phyloP scores from a whole-genome alignment of 1,140 invertebrate species.

The Zaprionus lachaisei region DNA sequence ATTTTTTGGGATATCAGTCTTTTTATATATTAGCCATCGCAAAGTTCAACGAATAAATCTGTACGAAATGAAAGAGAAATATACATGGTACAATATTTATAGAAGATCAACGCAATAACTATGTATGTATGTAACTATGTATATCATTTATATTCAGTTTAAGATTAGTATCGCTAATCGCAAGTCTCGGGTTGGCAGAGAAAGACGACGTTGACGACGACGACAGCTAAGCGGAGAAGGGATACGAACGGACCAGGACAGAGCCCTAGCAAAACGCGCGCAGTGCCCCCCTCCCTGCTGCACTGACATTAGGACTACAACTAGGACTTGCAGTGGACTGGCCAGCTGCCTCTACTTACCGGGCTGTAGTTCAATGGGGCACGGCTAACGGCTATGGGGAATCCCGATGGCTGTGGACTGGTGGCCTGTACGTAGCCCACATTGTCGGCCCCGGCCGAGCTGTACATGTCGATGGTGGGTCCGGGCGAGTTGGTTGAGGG shows the following conservation, averaged over 20 bases:
- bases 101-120: slow-evolving; percentile 73
- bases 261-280: background rate
- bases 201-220: background rate
- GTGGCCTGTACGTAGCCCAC: slow-evolving; percentile 96
- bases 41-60: slow-evolving; percentile 85
- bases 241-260: background rate
- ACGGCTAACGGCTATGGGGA: slow-evolving; percentile 95
- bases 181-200: background rate
- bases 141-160: slow-evolving; percentile 7
- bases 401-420: slow-evolving; percentile 95
- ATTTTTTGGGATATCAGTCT: slow-evolving; percentile 80
- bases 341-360: slow-evolving; percentile 87
- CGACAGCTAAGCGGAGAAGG: background rate
- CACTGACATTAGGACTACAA: background rate
- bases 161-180: slow-evolving; percentile 4
- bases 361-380: slow-evolving; percentile 95
- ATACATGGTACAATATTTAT: slow-evolving; percentile 77
- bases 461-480: slow-evolving; percentile 95
- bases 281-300: background rate
- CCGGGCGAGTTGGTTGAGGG: slow-evolving; percentile 94
- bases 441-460: slow-evolving; percentile 91
- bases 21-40: slow-evolving; percentile 84
- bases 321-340: background rate
- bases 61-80: slow-evolving; percentile 83
- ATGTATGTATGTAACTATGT: slow-evolving; percentile 38